Conservation (phyloP, 2,113 vertebrate genomes). For the Petaurus breviceps region DNA sequence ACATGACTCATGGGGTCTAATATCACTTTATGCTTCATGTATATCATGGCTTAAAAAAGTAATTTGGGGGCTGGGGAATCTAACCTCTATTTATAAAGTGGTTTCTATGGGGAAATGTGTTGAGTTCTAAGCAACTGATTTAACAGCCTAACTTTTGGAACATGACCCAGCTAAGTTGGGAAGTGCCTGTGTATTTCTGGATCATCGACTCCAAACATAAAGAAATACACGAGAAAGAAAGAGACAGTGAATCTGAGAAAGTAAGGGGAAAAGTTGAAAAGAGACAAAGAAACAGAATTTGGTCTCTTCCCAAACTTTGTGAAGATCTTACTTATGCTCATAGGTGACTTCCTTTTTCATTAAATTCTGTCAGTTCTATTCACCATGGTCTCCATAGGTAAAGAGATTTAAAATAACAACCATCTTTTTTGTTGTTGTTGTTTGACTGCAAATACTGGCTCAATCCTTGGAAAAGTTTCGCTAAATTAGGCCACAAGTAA, state of each 20-base stretch:
- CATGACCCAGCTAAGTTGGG: not conserved
- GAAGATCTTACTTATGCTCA: not conserved
- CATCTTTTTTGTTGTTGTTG: constrained; percentile 47
- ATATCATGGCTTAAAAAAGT: not conserved
- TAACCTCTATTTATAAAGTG: not conserved
- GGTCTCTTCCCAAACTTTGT: not conserved
- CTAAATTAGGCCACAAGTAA: constrained; percentile 67
- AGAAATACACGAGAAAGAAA: not conserved
- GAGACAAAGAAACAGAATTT: not conserved
- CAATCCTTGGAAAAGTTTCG: constrained; percentile 66
- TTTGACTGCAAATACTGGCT: constrained; percentile 36
- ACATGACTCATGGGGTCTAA: not conserved
- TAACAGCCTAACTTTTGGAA: not conserved
- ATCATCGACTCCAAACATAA: not conserved
- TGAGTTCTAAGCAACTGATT: not conserved
- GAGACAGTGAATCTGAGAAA: not conserved
- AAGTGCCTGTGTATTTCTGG: not conserved
- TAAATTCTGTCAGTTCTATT: not conserved
- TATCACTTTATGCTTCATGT: not conserved
- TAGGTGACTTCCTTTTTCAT: not conserved
- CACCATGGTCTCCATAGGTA: constrained; percentile 41
- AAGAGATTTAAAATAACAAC: constrained; percentile 45
- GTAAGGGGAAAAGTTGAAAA: not conserved
- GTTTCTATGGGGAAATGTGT: not conserved
- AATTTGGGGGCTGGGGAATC: not conserved